These are phyloP conservation scores for Athene cunicularia DNA, from an alignment of 2,113 vertebrate species.

Conservation along the genomic window DNA sequence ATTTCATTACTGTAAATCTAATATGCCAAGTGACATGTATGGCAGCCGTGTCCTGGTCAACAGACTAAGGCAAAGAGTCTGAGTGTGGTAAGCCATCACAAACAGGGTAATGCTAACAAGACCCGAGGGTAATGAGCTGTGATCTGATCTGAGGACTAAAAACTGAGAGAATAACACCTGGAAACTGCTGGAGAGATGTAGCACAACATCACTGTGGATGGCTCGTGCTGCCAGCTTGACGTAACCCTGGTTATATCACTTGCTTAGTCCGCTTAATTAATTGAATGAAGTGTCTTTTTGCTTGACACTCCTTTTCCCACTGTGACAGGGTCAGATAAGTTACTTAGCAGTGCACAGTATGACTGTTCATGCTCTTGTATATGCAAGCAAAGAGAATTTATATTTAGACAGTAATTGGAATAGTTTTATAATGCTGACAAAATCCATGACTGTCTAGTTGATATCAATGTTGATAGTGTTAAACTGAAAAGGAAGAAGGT, in stretches of 20 bases:
- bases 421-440: constrained; percentile 17
- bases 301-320: background rate
- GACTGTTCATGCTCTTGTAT: background rate
- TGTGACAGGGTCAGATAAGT: background rate
- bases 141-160: background rate
- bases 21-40: background rate
- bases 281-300: background rate
- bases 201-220: background rate
- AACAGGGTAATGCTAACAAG: background rate
- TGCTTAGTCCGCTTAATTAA: background rate
- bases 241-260: background rate
- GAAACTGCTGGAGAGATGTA: background rate
- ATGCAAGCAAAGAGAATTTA: background rate
- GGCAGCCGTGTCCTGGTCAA: background rate
- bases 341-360: background rate
- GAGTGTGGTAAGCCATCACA: background rate
- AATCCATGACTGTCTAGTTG: background rate
- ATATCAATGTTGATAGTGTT: background rate
- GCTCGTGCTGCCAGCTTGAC: background rate
- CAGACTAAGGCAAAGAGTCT: background rate
- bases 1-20: background rate
- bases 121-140: background rate
- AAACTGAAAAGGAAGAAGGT: constrained; percentile 26
- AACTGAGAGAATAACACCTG: background rate
- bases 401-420: background rate